Base-by-base conservation (phyloP, 2,888 invertebrate species). In the Eilema depressum region DNA sequence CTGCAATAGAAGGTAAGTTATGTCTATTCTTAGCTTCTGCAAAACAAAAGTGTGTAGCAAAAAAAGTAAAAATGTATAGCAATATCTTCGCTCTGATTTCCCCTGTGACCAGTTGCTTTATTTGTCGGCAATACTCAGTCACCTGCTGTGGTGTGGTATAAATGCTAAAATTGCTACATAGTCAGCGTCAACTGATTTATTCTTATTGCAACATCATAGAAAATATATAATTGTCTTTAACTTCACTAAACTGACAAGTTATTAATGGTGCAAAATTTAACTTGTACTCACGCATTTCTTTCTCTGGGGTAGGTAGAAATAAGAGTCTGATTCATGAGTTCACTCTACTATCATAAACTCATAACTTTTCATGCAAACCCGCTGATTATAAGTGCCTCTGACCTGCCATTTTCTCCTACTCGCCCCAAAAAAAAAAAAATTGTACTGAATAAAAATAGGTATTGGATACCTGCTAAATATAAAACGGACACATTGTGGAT, bases 401-500 rank as follows among this genome's bases (percentile, higher is more conserved):
- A 0, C 20, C 5, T 47, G 2, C 3, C 14, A 2, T 20, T 47
- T 10, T n/a, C 10, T n/a, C 4, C 17, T 4, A 53, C n/a, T n/a
- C 3, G n/a, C n/a, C n/a, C n/a, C n/a, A n/a, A n/a, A n/a, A n/a
- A n/a, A 4, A 53, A 8, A 10, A 53, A 53, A n/a, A 10, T n/a
- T n/a, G n/a, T 20, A 3, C 53, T 53, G 53, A n/a, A 53, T 53
- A 53, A n/a, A 59, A 26, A 26, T 59, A 23, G 56, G 7, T 26
- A 59, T 26, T 57, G 14, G 59, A 61, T 63, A 2, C 23, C 26
- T 23, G 11, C 37, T 81, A 76, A 78, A 82, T 77, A 76, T 77
- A 76, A 76, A 76, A 77, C 66, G 71, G 68, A 61, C n/a, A 75
- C 71, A 68, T 75, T 74, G 62, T 70, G 73, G 72, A 77, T 57